phyloP scores from a whole-genome alignment of 1,140 invertebrate genomes.

The Diachasma alloeum region DNA sequence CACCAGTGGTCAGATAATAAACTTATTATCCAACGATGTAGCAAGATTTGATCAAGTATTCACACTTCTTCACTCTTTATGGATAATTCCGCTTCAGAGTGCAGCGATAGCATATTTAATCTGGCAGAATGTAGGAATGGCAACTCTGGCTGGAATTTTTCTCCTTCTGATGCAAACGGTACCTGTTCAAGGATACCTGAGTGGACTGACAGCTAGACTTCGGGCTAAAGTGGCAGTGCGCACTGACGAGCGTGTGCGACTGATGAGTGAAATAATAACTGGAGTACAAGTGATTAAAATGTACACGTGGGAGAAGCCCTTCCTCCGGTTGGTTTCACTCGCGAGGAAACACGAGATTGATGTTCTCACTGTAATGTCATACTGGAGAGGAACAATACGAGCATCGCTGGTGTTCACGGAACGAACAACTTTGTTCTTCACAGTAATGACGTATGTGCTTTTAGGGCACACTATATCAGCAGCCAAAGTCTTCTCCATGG shows the following conservation, averaged over 20 bases:
- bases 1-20: conserved; percentile 85
- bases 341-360: conserved; percentile 73
- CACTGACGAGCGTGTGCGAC: conserved; percentile 81
- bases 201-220: conserved; percentile 71
- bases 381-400: conserved; percentile 76
- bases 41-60: conserved; percentile 65
- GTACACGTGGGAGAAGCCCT: conserved; percentile 86
- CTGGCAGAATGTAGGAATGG: conserved; percentile 68
- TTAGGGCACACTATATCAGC: conserved; percentile 71
- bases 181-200: conserved; percentile 74
- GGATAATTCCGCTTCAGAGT: conserved; percentile 79
- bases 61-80: conserved; percentile 69
- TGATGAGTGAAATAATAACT: conserved; percentile 85
- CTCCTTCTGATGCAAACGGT: conserved; percentile 73
- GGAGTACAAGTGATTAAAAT: conserved; percentile 86
- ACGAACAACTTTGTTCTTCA: conserved; percentile 75
- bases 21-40: conserved; percentile 85
- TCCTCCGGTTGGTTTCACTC: conserved; percentile 72
- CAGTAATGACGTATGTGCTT: conserved; percentile 74
- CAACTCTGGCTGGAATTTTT: conserved; percentile 69
- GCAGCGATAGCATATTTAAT: conserved; percentile 71
- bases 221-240: conserved; percentile 72
- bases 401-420: conserved; percentile 74
- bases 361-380: conserved; percentile 73
- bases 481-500: conserved; percentile 77